These are phyloP conservation scores for Idaea straminata DNA, from an alignment of 2,888 invertebrate genomes.

Conservation along the genomic window DNA sequence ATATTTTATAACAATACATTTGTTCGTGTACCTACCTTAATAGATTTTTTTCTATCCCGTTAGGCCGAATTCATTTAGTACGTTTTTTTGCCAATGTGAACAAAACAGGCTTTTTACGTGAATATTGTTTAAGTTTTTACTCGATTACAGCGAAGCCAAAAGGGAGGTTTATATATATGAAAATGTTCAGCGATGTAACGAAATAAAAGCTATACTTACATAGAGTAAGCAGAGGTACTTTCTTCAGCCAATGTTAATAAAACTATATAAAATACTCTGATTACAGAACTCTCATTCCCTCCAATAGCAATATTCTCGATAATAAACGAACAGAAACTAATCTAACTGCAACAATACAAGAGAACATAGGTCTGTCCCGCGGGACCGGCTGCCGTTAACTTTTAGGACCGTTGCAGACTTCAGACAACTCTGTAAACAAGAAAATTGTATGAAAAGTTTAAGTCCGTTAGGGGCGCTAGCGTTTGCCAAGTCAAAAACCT, in stretches of 20 bases:
- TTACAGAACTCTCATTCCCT: not conserved
- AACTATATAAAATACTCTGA: not conserved
- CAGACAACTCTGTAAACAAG: conserved; percentile 5
- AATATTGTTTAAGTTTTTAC: too few species aligned
- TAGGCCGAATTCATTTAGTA: too few species aligned
- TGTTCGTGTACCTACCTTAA: too few species aligned
- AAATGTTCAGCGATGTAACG: not conserved
- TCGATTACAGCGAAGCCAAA: too few species aligned
- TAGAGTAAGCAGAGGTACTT: not conserved
- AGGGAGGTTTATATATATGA: too few species aligned
- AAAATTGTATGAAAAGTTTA: too few species aligned
- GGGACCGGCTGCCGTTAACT: conserved; percentile 56
- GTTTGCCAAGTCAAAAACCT: too few species aligned
- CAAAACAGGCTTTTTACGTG: too few species aligned
- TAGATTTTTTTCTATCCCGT: too few species aligned
- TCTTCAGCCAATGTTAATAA: not conserved
- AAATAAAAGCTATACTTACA: not conserved
- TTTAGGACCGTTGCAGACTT: conserved; percentile 27
- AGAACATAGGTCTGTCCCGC: conserved; percentile 59
- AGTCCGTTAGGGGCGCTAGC: too few species aligned
- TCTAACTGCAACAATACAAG: conserved; percentile 67
- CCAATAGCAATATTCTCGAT: conserved; percentile 44
- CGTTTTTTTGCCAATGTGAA: too few species aligned
- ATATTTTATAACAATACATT: too few species aligned
- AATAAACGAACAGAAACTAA: conserved; percentile 70